Base-by-base conservation (phyloP, 2,113 vertebrate genomes). In the Dendropsophus ebraccatus region DNA sequence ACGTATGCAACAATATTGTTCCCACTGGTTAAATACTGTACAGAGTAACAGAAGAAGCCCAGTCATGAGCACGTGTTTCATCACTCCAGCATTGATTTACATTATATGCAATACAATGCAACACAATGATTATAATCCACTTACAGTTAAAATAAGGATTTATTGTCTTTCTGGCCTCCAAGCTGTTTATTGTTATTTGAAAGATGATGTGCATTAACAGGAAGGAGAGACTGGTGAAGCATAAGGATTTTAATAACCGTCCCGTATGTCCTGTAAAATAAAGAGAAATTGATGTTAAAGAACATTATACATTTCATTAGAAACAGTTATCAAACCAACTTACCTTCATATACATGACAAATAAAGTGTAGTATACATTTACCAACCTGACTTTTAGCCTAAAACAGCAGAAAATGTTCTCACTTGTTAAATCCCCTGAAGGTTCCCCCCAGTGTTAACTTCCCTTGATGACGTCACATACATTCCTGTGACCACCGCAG, bases 131-230 rank as follows among this genome's bases (percentile, higher is more conserved):
- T 35, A 70, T 35, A 13, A 56, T 67, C 85, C 94, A 99, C 98
- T 99, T 90, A 99, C 97, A 99, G 94, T 95, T 98, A 93, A 97
- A 99, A 88, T 91, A 89, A 70, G 95, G 90, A 50, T 89, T 21
- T 74, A 99, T 96, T 77, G 88, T 92, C 62, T 92, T 93, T 88
- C 92, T 90, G 82, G 96, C 96, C 92, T 97, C 94, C 45, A 99
- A 95, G 91, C 97, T 98, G 91, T 96, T 95, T 94, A 99, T 86
- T 7, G 96, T 97, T 92, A 99, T 98, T 93, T 99, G 98, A 92
- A 97, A 99, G 93, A 99, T 94, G 93, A 98, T 95, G 92, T 99
- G 97, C 82, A 99, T 92, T 88, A 98, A 91, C 92, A 99, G 94
- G 93, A 99, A 99, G 89, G 95, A 97, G 81, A 99, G 89, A 93